phyloP scores from a whole-genome alignment of 2,113 vertebrate genomes.

The Platysteira castanea region DNA sequence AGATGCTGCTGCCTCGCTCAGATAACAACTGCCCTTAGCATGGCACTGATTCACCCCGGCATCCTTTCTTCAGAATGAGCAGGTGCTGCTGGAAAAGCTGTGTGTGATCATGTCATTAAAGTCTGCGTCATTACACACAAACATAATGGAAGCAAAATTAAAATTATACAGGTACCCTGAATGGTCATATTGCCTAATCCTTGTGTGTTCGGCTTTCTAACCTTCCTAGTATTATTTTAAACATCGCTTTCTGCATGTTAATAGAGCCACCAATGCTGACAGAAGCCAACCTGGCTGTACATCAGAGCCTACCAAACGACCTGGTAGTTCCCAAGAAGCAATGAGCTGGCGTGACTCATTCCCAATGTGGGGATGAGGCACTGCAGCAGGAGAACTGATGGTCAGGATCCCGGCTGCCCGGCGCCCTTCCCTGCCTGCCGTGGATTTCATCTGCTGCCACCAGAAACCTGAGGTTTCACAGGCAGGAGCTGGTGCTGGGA shows the following conservation, averaged over 20 bases:
- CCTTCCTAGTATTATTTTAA: conserved; percentile 16
- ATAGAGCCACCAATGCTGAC: background rate
- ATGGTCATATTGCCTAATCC: background rate
- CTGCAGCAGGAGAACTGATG: accelerated
- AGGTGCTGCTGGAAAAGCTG: background rate
- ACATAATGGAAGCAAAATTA: conserved; percentile 16
- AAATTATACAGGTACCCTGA: background rate
- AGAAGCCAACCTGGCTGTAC: background rate
- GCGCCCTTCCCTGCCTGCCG: background rate
- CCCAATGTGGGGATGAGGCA: background rate
- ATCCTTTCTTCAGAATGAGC: conserved; percentile 42
- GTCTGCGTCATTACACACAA: background rate
- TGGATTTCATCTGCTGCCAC: background rate
- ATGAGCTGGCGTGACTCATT: conserved; percentile 34
- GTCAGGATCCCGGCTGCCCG: background rate
- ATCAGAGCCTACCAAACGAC: conserved; percentile 14
- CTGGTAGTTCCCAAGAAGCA: conserved; percentile 4
- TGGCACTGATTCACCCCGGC: background rate
- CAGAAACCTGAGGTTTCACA: background rate
- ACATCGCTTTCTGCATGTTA: background rate
- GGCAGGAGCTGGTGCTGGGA: background rate
- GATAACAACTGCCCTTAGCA: background rate
- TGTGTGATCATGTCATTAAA: conserved; percentile 7
- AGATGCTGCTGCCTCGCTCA: background rate
- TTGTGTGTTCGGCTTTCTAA: background rate